Evolutionary conservation across 2,113 vertebrate species (phyloP), one percentile per base, ranked within the genome.

Genomic region (Oryzias melastigma): DNA sequence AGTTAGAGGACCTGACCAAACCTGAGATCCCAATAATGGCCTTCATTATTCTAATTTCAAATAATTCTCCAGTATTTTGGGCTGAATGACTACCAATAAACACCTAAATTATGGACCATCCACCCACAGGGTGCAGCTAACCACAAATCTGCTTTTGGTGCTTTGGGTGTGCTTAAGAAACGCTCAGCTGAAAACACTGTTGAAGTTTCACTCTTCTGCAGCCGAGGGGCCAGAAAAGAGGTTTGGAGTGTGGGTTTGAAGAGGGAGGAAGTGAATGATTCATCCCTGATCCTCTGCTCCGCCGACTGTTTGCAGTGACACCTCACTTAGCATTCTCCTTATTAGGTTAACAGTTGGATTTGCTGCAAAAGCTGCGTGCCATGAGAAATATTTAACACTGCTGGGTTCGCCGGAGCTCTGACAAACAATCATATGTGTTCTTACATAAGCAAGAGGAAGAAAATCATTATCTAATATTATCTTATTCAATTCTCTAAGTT

Each of bases 11-110:
- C 60, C 51, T 43, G 27, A 51, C 55, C 17, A 24, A 69, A 66
- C 63, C 24, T 53, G 40, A 68, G 29, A 60, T 58, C 49, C 45
- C 35, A 74, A 67, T 83, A 83, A 83, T 80, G 43, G 73, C 72
- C 64, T 70, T 45, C 52, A 75, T 86, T 87, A 75, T 35, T 65
- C 67, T 40, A 70, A 77, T 85, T 79, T 75, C 5, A 72, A 83
- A 60, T 77, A 79, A 65, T 82, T 74, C 42, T 19, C 49, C 51
- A 25, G 22, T 58, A 71, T 67, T 78, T 80, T 56, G 42, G 62
- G 40, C 52, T 35, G 52, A 75, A 78, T 78, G 17, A 71, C 44
- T 54, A 20, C 59, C 19, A 78, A 77, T 82, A 83, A 86, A 77
- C 60, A 73, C 57, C 40, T 61, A 46, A 71, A 68, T 85, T 77